These are phyloP conservation scores for Entomobrya multifasciata DNA, from an alignment of 2,888 invertebrate species.

Conservation along the genomic window DNA sequence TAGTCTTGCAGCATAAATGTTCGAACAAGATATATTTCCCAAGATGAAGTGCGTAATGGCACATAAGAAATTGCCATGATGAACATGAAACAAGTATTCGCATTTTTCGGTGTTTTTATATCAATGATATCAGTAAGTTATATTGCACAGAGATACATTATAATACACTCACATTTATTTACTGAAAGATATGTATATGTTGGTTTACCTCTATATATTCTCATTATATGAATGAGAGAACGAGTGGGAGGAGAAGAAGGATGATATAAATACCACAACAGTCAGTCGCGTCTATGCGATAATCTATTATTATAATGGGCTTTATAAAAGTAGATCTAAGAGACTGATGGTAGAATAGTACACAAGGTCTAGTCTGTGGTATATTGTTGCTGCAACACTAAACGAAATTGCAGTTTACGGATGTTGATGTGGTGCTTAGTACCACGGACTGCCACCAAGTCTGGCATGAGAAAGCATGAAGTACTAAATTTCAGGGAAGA, in stretches of 20 bases:
- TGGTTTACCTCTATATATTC: too few species aligned
- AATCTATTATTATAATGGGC: constrained; percentile 25
- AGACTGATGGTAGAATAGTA: too few species aligned
- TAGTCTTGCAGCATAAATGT: constrained; percentile 43
- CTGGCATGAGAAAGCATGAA: constrained; percentile 39
- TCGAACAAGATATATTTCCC: constrained; percentile 64
- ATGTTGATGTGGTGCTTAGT: constrained; percentile 33
- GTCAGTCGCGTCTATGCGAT: not conserved
- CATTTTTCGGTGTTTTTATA: constrained; percentile 56
- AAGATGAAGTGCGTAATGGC: constrained; percentile 70
- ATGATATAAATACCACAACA: constrained; percentile 1
- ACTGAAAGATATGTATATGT: too few species aligned
- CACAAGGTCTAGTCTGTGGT: too few species aligned
- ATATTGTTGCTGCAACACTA: constrained; percentile 40
- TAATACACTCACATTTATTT: too few species aligned
- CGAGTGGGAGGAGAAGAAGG: constrained; percentile 14
- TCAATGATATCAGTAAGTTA: too few species aligned
- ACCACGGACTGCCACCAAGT: constrained; percentile 18
- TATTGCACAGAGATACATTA: too few species aligned
- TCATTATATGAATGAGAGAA: too few species aligned
- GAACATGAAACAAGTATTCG: constrained; percentile 62
- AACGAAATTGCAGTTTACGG: constrained; percentile 39
- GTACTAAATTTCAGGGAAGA: constrained; percentile 64
- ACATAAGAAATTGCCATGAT: constrained; percentile 68
- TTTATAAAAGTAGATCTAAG: not conserved